These are phyloP conservation scores for Keiferia lycopersicella DNA, from an alignment of 2,888 invertebrate genomes.

Conservation along the genomic window DNA sequence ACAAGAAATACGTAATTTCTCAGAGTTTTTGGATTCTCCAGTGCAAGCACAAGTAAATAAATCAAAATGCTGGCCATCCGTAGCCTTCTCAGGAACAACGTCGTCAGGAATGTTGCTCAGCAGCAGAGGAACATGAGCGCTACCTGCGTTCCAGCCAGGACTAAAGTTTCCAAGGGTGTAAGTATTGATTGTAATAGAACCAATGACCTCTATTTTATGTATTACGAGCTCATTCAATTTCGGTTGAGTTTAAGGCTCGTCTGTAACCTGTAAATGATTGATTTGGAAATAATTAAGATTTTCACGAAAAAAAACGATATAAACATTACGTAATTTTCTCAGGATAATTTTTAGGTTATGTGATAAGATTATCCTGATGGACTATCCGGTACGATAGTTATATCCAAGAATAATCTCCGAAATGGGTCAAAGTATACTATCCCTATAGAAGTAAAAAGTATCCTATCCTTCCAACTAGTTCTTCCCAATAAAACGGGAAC, in stretches of 20 bases:
- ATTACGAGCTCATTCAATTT: not conserved
- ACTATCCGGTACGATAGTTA: too few relatives aligned
- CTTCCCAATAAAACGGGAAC: too few relatives aligned
- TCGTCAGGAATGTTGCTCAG: conserved; percentile 61
- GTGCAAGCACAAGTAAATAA: conserved; percentile 11
- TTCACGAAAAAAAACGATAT: conserved; percentile 19
- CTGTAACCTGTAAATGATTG: not conserved
- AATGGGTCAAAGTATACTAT: too few relatives aligned
- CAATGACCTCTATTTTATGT: not conserved
- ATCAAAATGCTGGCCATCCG: conserved; percentile 65
- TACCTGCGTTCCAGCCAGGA: conserved; percentile 55
- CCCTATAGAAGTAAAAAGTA: too few relatives aligned
- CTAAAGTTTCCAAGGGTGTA: conserved; percentile 62
- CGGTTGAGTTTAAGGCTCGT: not conserved
- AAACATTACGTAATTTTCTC: conserved; percentile 46
- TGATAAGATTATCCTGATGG: conserved; percentile 7
- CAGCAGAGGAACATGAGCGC: conserved; percentile 68
- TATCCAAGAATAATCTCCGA: too few relatives aligned
- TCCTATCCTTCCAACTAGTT: too few relatives aligned
- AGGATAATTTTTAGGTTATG: conserved; percentile 37
- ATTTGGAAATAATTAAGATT: not conserved
- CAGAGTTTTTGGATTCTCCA: not conserved
- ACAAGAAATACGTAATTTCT: not conserved
- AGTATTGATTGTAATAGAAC: conserved; percentile 38
- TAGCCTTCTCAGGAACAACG: conserved; percentile 56